Evolutionary conservation across 2,797 vertebrate genomes (phyloP), one percentile per base, ranked within the genome.

Genomic region (Lagorchestes hirsutus): DNA sequence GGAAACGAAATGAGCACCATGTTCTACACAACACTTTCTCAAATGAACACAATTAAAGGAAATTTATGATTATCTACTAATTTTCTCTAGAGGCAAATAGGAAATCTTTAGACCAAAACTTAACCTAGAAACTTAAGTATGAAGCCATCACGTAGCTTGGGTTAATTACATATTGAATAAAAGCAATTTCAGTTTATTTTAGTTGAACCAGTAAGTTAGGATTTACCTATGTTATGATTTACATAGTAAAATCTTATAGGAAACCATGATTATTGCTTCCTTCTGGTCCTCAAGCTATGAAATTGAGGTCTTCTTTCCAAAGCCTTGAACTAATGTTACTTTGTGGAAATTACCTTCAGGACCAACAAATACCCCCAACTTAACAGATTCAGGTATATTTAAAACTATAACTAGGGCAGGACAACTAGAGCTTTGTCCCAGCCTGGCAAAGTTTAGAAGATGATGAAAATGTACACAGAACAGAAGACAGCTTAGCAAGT

Each of bases 21-120:
- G 74, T 46, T 87, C 67, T 87, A 94, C 92, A 94, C 94, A 94
- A 96, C 46, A 95, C 54, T 96, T 95, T 90, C 82, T 92, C n/a
- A 94, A 97, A 97, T 97, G 95, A 94, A 90, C 93, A 92, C 92
- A 95, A 97, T 97, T 97, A 97, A 96, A 96, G 91, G 54, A 91
- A 96, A 67, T 95, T 95, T 97, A 95, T 95, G 92, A 96, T 92
- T 96, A 55, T 95, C 96, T 96, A 91, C 74, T 96, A 96, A 97
- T 95, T 95, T 95, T 95, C 87, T 97, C 93, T 27, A 46, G 96
- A 34, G 55, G 52, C 93, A 46, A 55, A 90, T 96, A 93, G 96
- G 92, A 96, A 97, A 94, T 96, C 95, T 94, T 96, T 92, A 93
- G 87, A 96, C 92, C 93, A 96, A 94, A 96, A 95, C 67, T 93